Conservation (phyloP, 2,113 vertebrate species). For the Microtus montanus region DNA sequence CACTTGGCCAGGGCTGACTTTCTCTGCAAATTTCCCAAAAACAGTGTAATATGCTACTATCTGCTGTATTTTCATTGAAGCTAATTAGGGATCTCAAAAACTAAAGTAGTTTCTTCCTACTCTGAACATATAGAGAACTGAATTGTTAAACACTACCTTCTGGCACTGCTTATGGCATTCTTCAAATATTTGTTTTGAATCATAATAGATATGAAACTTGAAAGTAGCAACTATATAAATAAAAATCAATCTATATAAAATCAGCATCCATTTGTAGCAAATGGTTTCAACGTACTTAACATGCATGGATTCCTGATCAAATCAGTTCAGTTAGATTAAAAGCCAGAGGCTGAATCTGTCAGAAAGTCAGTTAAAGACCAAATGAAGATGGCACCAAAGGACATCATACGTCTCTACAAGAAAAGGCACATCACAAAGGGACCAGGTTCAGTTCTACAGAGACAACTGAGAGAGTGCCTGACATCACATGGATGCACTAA, state of each 20-base stretch:
- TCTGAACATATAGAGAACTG: slow-evolving; percentile 37
- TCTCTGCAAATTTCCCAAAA: neutral
- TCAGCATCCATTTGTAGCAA: slow-evolving; percentile 29
- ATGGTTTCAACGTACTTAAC: slow-evolving; percentile 25
- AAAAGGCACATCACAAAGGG: neutral
- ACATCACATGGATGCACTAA: neutral
- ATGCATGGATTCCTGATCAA: neutral
- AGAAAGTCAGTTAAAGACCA: neutral
- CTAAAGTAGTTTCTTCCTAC: neutral
- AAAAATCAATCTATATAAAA: slow-evolving; percentile 42
- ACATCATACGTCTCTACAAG: neutral
- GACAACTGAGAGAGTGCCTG: neutral
- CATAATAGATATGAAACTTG: slow-evolving; percentile 20
- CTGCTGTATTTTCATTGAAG: slow-evolving; percentile 7
- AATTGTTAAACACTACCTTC: slow-evolving; percentile 55
- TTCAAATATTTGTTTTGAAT: slow-evolving; percentile 52
- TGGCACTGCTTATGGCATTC: slow-evolving; percentile 48
- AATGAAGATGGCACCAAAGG: neutral
- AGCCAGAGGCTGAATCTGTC: neutral
- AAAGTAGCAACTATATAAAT: slow-evolving; percentile 16
- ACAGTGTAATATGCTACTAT: neutral
- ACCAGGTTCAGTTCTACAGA: neutral
- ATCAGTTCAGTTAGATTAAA: neutral
- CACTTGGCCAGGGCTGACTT: neutral
- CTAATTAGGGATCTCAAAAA: slow-evolving; percentile 43